Evolutionary conservation across 2,113 vertebrate species (phyloP), one percentile per base, ranked within the genome.

Genomic region (Boulengerochromis microlepis): DNA sequence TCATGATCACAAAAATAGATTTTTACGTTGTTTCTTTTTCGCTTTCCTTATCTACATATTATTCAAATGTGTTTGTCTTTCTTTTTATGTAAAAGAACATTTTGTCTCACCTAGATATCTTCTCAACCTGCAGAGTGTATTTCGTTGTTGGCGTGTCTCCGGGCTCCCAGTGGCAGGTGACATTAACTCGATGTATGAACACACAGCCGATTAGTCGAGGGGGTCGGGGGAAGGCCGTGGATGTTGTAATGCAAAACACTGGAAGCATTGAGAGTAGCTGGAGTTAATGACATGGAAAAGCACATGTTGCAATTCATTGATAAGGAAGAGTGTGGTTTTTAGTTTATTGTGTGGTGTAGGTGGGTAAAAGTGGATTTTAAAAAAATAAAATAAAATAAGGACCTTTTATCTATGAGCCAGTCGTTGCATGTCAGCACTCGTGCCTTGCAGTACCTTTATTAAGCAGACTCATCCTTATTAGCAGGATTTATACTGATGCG

Each of bases 131-230:
- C 40, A 96, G 90, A 18, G 87, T 95, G 89, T 95, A 96, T 57
- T 11, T 13, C 1, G 26, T 94, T 3, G 18, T 19, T 1, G 80
- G 10, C 4, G 18, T 6, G 53, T 89, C 86, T 19, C 90, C 90
- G 2, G 87, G 82, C 35, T 92, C 84, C 96, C 96, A 96, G 24
- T 10, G 80, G 87, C 96, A 96, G 50, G 95, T 96, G 81, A 95
- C 89, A 13, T 91, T 94, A 3, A 61, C 83, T 11, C 90, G 80
- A 11, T 90, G 19, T n/a, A 82, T 47, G 52, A 96, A 95, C 69
- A 91, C 94, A 69, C 96, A 96, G 33, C 57, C 6, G 4, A 81
- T 83, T 5, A 95, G 85, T 18, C 2, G 56, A 2, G 89, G 92
- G 15, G 90, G 82, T 40, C 4, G 56, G 18, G 80, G 83, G 7